Percentiles rank a stretch among this genome's conserved stretches.
phyloP scores from a whole-genome alignment of 2,113 vertebrate species.

The Bubo scandiacus region DNA sequence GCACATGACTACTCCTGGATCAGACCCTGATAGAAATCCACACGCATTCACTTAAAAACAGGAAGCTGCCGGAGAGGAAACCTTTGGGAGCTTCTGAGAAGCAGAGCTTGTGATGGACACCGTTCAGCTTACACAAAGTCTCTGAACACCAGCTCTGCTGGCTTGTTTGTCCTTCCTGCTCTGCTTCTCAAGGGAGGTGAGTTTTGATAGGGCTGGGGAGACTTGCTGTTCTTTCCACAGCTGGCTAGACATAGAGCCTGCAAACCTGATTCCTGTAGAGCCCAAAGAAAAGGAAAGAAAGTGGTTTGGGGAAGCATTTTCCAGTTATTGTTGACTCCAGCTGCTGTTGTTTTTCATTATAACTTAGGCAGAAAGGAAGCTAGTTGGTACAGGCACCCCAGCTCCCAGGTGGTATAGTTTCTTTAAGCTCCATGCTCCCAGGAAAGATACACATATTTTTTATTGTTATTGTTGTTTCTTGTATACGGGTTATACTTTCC shows the following conservation, averaged over 20 bases:
- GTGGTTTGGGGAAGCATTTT: neutral
- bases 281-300: neutral
- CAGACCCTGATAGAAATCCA: neutral
- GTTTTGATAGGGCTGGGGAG: neutral
- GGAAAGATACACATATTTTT: neutral
- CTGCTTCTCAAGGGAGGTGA: neutral
- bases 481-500: neutral
- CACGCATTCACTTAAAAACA: neutral
- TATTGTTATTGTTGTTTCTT: neutral
- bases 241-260: neutral
- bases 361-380: neutral
- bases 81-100: neutral
- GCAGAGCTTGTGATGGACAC: constrained; percentile 5
- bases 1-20: neutral
- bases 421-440: neutral
- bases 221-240: constrained; percentile 6
- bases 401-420: neutral
- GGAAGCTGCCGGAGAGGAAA: neutral
- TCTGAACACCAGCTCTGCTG: neutral
- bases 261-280: neutral
- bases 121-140: neutral
- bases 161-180: constrained; percentile 23
- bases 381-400: neutral
- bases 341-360: neutral
- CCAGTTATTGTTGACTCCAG: neutral